Percentiles rank a stretch among this genome's conserved stretches.
Evolutionary conservation across 2,797 vertebrate genomes (phyloP).

Genomic region (Catharus ustulatus): DNA sequence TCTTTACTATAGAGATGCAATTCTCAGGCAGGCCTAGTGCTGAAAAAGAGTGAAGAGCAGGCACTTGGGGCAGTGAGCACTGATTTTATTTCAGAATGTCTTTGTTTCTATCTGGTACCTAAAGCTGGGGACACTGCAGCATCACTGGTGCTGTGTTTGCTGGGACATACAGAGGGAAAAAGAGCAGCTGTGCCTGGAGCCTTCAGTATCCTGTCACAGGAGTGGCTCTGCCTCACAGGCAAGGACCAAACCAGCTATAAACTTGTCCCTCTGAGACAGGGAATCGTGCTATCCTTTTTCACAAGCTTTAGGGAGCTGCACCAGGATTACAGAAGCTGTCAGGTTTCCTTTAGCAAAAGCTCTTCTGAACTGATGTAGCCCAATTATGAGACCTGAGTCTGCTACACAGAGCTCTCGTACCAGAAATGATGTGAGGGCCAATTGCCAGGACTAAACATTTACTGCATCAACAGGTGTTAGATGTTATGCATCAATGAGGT

Average conservation of each 20-base stretch:
- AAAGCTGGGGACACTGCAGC: background rate
- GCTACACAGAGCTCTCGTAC: background rate
- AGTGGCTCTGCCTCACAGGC: background rate
- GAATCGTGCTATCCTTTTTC: background rate
- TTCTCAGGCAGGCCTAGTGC: background rate
- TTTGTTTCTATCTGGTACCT: background rate
- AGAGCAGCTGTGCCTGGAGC: background rate
- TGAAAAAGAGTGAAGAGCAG: background rate
- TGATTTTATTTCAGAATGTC: background rate
- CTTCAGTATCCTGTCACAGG: background rate
- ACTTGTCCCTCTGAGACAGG: background rate
- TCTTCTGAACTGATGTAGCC: background rate
- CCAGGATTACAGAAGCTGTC: background rate
- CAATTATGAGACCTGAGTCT: background rate
- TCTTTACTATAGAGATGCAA: background rate
- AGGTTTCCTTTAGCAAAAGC: background rate
- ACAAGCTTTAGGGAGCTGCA: background rate
- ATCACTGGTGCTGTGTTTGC: background rate
- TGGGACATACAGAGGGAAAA: background rate
- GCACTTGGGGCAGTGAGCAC: background rate
- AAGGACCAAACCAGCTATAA: background rate
- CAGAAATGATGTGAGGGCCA: slow-evolving; percentile 33
- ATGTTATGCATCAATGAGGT: slow-evolving; percentile 62
- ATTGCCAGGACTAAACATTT: slow-evolving; percentile 59
- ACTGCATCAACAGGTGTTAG: slow-evolving; percentile 58